phyloP scores from a whole-genome alignment of 2,797 vertebrate genomes.

The Hypotaenidia okinawae region DNA sequence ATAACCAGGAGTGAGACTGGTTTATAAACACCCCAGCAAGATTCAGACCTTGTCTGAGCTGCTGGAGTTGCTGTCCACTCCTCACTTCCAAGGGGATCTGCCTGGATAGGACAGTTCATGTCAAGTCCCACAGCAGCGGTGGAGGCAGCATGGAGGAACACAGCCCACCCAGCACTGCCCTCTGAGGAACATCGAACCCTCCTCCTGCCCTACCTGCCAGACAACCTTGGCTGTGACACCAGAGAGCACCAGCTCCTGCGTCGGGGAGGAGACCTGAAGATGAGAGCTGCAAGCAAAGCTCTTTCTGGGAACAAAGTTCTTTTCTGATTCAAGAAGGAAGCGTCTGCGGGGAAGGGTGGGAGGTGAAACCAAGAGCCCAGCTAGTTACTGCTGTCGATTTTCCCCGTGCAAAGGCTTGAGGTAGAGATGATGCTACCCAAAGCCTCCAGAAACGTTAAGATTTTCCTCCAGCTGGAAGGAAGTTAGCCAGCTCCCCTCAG shows the following conservation, averaged over 20 bases:
- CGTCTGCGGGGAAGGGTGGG: slow-evolving; percentile 36
- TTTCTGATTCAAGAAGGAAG: slow-evolving; percentile 50
- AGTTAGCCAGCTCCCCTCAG: background rate
- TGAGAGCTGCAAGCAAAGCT: slow-evolving; percentile 32
- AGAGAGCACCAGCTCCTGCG: background rate
- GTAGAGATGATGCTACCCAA: slow-evolving; percentile 24
- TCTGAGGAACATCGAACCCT: background rate
- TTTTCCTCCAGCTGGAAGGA: slow-evolving; percentile 33
- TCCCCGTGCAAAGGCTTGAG: slow-evolving; percentile 13
- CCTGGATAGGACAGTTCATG: background rate
- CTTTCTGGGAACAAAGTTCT: slow-evolving; percentile 56
- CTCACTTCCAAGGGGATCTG: background rate
- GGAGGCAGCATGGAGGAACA: background rate
- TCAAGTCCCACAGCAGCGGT: background rate
- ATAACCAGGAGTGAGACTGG: background rate
- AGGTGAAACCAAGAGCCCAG: slow-evolving; percentile 60
- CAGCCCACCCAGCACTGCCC: background rate
- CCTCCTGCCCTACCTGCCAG: background rate
- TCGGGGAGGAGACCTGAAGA: background rate
- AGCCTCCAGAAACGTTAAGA: background rate
- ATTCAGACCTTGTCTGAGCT: background rate
- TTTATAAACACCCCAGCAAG: background rate
- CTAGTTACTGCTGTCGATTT: background rate
- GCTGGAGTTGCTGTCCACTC: background rate
- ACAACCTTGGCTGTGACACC: background rate